Base-by-base conservation (phyloP, 2,113 vertebrate genomes). In the Daubentonia madagascariensis region DNA sequence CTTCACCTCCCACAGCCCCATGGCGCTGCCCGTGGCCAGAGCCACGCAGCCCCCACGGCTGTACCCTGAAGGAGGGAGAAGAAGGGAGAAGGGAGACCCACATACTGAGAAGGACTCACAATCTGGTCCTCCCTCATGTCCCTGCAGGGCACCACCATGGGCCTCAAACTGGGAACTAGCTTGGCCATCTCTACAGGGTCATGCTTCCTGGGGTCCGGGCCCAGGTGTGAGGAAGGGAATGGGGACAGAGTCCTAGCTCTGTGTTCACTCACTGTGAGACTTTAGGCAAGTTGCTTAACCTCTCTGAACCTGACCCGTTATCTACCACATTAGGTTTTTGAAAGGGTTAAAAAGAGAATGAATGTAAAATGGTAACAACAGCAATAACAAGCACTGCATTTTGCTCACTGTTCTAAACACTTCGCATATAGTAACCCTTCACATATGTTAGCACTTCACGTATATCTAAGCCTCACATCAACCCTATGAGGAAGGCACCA, bases 1-100 rank as follows among this genome's bases (percentile, higher is more conserved):
- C 98, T 99, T 99, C 97, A 99, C 99, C 95, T 99, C 99, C 99
- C 99, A 99, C 95, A 99, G 99, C 68, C 99, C 99, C 94, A 99
- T 98, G 68, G 99, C 99, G 6, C 98, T 99, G 96, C 99, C 99
- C 0, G 99, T 99, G 94, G 99, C 99, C 99, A 99, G 99, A 93
- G 99, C 99, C 91, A 99, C 99, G 0, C 99, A 99, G 89, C 99
- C 99, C 0, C 99, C 99, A 11, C 97, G 99, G 97, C 99, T 97
- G 40, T 97, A 99, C 91, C 99, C 99, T 88, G 98, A 92, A 96
- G 95, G 13, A 95, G 98, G 85, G 97, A 95, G 98, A 92, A 96
- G 95, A 11, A 95, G 98, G 85, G 97, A 95, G 96, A 43, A 61
- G 40, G 80, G 89, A 93, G 48, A 93, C 1, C 17, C 4, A 78